Evolutionary conservation across 92 coral and sea anemone species (phyloP).

Genomic region (Muricea muricata): DNA sequence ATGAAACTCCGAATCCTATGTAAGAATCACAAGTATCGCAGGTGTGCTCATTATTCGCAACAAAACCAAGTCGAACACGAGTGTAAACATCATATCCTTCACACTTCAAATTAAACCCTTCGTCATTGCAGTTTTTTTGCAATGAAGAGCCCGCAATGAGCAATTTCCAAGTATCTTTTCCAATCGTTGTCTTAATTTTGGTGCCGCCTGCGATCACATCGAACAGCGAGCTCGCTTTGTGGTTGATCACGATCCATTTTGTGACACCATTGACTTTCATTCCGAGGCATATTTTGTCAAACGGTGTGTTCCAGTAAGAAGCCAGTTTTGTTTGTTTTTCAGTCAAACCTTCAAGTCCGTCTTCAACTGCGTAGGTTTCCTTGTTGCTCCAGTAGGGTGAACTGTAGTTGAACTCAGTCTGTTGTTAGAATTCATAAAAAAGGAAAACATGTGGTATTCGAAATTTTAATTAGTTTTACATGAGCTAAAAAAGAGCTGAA

Average conservation of each 20-base stretch:
- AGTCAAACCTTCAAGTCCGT: too few relatives aligned
- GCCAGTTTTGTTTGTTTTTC: too few relatives aligned
- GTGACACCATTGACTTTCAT: too few relatives aligned
- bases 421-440: constrained; percentile 15
- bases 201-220: constrained; percentile 59
- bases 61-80: not conserved
- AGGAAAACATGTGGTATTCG: not conserved
- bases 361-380: constrained; percentile 32
- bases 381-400: constrained; percentile 68
- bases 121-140: constrained; percentile 63
- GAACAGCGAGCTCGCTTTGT: too few relatives aligned
- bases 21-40: not conserved
- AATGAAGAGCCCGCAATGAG: constrained; percentile 69
- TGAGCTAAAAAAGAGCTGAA: too few relatives aligned
- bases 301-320: too few relatives aligned
- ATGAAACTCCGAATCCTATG: not conserved
- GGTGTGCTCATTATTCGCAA: not conserved
- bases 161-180: constrained; percentile 61
- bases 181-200: constrained; percentile 30
- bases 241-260: too few relatives aligned
- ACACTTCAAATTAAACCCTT: constrained; percentile 59
- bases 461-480: too few relatives aligned
- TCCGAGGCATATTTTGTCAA: too few relatives aligned
- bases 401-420: too few relatives aligned
- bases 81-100: not conserved